Conservation (phyloP, 2,113 vertebrate species). For the Cricetomys ansorgei region DNA sequence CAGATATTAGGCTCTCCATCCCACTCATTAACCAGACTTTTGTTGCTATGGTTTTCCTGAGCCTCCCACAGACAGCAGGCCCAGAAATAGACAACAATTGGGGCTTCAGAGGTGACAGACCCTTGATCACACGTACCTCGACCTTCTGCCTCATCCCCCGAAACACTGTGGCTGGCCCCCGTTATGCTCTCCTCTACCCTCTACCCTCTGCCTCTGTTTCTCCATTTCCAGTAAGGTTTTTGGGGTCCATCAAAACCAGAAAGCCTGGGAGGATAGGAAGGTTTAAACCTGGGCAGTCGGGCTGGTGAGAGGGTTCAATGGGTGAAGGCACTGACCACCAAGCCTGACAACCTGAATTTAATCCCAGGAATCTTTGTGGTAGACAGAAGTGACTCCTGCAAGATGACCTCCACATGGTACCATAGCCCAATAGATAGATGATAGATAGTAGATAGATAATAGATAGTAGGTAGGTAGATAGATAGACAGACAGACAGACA, state of each 20-base stretch:
- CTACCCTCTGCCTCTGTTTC: not conserved
- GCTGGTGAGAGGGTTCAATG: not conserved
- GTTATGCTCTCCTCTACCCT: no score
- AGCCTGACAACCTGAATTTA: not conserved
- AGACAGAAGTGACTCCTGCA: not conserved
- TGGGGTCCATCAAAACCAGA: not conserved
- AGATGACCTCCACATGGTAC: not conserved
- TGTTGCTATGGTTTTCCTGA: conserved; percentile 45
- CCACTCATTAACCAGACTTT: not conserved
- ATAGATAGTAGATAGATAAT: not conserved
- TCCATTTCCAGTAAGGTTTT: not conserved
- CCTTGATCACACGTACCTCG: not conserved
- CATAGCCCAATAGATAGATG: not conserved
- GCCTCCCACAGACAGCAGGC: not conserved
- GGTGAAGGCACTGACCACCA: no score
- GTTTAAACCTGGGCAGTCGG: not conserved
- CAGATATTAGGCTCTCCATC: not conserved
- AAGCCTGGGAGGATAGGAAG: not conserved
- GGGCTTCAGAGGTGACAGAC: not conserved
- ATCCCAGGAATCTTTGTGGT: not conserved
- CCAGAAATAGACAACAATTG: not conserved
- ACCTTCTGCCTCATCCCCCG: not conserved
- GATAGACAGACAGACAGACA: not conserved
- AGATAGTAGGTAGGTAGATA: no score
- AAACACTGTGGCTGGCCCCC: not conserved